phyloP scores from a whole-genome alignment of 2,113 vertebrate genomes.

The Platycercus adscitus region DNA sequence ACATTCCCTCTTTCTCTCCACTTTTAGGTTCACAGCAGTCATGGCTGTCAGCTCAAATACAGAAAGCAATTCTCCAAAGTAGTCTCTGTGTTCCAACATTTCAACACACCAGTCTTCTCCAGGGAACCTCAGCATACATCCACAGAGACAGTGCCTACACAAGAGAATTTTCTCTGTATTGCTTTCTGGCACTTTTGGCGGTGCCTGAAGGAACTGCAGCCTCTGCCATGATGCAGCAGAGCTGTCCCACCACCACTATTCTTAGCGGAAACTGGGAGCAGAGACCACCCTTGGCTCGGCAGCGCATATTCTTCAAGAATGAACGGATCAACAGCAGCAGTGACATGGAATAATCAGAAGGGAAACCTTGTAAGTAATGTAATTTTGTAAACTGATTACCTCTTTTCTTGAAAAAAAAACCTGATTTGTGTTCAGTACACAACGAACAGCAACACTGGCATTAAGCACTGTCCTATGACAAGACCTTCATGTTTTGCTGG shows the following conservation, averaged over 20 bases:
- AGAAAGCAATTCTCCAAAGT: constrained; percentile 8
- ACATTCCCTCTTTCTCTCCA: background rate
- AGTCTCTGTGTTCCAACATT: constrained; percentile 5
- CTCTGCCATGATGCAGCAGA: background rate
- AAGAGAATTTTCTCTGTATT: background rate
- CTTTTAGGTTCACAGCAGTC: background rate
- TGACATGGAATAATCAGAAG: background rate
- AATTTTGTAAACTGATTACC: background rate
- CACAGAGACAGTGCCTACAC: background rate
- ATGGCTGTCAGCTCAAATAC: background rate
- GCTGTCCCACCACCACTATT: background rate
- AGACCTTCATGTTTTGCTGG: background rate
- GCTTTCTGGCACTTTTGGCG: background rate
- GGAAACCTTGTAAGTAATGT: background rate
- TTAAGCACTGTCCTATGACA: background rate
- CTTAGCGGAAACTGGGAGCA: background rate
- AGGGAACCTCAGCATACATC: background rate
- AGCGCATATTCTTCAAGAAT: background rate
- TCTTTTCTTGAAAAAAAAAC: background rate
- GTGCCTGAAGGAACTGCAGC: background rate
- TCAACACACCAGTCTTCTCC: background rate
- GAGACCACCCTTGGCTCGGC: background rate
- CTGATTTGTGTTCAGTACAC: background rate
- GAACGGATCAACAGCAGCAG: background rate
- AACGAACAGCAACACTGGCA: background rate